Evolutionary conservation across 2,888 invertebrate genomes (phyloP), one percentile per base, ranked within the genome.

Genomic region (Volucella bombylans): DNA sequence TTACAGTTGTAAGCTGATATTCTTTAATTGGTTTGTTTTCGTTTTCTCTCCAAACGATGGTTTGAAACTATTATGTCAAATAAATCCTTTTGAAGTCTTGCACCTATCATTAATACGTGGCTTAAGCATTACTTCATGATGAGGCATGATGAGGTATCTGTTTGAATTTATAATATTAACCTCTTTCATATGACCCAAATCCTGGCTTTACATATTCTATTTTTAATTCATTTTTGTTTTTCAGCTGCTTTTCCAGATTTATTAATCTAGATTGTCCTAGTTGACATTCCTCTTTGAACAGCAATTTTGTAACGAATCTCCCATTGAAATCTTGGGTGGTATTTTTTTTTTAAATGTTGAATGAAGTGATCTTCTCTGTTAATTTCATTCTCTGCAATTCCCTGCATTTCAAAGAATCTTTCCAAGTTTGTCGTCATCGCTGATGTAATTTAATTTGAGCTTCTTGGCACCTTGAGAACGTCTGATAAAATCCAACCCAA

Each of bases 31-130:
- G 54, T 38, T 72, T 39, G 1, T 78, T 64, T 31, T 86, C 77
- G 49, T 61, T 71, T 10, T 82, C 47, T 57, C 88, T 61, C 88
- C 88, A 89, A 0, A 89, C 6, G 31, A 6, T 31, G 31, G 31
- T 31, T 31, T 31, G 31, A 31, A 31, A 31, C 6, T 31, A 6
- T 6, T 31, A 6, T 31, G 31, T 31, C 31, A 31, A 31, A 31
- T 31, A 31, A 31, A 31, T 31, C 31, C 31, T 31, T 31, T 31
- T 31, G 31, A 31, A 31, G 31, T 31, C 12, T 54, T 57, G 57
- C 38, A 23, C 57, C 57, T 23, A 38, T 11, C 57, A 23, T 57
- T 23, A 57, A 38, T 57, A 57, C 11, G 9, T 23, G 2, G 15
- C 41, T 61, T 61, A 39, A 39, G 45, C 62, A 31, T 31, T 31